Evolutionary conservation across 2,797 vertebrate species (phyloP), one percentile per base, ranked within the genome.

Genomic region (Sebastiscus albofasciatus): DNA sequence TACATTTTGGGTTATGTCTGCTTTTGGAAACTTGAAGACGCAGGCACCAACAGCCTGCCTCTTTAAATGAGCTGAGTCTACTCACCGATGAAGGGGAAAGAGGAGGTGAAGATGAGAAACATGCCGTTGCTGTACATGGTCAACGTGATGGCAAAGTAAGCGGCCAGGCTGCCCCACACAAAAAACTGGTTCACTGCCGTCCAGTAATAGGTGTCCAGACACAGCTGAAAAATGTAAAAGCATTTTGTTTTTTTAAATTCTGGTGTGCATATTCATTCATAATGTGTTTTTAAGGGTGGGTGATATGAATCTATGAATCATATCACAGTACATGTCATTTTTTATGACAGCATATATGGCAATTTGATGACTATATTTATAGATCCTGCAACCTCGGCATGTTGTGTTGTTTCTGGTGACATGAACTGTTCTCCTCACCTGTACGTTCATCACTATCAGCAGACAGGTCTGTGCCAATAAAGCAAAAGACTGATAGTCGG

Each of bases 61-160:
- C 7, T 1, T 12, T 4, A 14, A 65, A 60, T 14, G 24, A 33
- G 49, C 14, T 9, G 5, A 33, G 6, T 34, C 1, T 11, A 84
- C 97, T 97, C 93, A 99, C 98, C 98, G 20, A 98, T 85, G 70
- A 98, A 99, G 2, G 96, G 96, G 93, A 99, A 99, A 18, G 85
- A 46, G 1, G 93, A 96, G 9, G 97, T 97, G 92, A 97, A 97
- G 86, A 97, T 95, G 87, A 97, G 87, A 87, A 97, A 99, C 95
- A 98, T 96, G 93, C 97, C 97, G 0, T 98, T 97, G 87, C 98
- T 99, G 87, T 97, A 97, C 96, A 99, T 97, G 87, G 98, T 97
- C 91, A 98, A 97, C 1, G 95, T 96, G 89, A 97, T 84, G 61
- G 96, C 96, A 72, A 99, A 99, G 93, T 98, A 99, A 64, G 96